Evolutionary conservation across 2,113 vertebrate genomes (phyloP), one percentile per base, ranked within the genome.

Genomic region (Petromus typicus): DNA sequence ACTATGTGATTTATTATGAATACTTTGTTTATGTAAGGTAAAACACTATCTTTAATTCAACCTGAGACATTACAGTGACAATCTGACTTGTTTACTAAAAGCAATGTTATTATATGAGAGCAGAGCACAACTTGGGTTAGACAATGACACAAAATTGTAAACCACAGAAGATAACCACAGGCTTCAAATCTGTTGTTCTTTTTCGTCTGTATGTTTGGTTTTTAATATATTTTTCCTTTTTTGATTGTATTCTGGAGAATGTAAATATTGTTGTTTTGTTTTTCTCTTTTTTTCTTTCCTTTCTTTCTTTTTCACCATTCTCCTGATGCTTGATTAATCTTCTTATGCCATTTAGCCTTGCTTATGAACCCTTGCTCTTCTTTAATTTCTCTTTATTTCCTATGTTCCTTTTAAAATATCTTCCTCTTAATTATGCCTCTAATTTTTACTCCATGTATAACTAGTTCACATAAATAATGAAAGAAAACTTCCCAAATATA

Each of bases 51-150:
- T 95, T 85, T 57, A 30, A 85, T 87, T 90, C 93, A 61, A 69
- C 80, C 61, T 40, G 32, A n/a, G 37, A 89, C 30, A 43, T 54
- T 82, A 25, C 25, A 85, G 2, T 56, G 48, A 97, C 78, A 96
- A 79, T 5, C 34, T 89, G 40, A 25, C 8, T 90, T 40, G n/a
- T 91, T 95, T 94, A 96, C 43, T 37, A 67, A 91, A 94, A 95
- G 27, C 16, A 92, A 79, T 86, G 79, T 78, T 83, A 30, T 80
- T 80, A 18, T 66, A 85, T 88, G 30, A 67, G 18, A 80, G 40
- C 51, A 94, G 61, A 78, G 27, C 40, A 43, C 4, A 43, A 11
- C 23, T 75, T 27, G 23, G 27, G 16, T 45, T 75, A 25, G 23
- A 75, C 40, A 45, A 12, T 14, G 71, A 5, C 40, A 45, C 40